Percentiles rank a stretch among this genome's conserved stretches.
Evolutionary conservation across 2,797 vertebrate genomes (phyloP).

Genomic region (Pantherophis vulpinus): DNA sequence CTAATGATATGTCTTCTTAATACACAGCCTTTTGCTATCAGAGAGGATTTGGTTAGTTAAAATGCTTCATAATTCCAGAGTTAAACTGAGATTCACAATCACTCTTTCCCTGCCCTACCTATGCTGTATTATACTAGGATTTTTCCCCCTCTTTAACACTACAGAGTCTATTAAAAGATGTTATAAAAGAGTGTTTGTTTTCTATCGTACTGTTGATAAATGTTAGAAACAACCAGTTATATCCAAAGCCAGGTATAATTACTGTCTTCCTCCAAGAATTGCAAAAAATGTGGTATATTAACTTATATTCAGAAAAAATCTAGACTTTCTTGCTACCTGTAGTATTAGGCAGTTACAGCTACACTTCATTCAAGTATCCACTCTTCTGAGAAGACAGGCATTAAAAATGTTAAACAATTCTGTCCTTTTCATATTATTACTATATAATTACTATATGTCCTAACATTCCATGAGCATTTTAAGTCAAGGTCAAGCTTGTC

Average conservation of each 20-base stretch:
- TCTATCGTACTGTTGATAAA: neutral
- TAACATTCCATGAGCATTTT: neutral
- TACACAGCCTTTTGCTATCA: slow-evolving; percentile 30
- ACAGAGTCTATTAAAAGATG: neutral
- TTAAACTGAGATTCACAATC: neutral
- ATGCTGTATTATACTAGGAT: neutral
- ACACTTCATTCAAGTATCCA: neutral
- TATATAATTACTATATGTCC: neutral
- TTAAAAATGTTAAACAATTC: neutral
- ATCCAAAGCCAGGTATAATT: neutral
- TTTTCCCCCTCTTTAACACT: neutral
- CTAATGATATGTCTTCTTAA: slow-evolving; percentile 53
- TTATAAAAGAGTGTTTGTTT: neutral
- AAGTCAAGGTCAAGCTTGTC: neutral
- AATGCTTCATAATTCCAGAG: slow-evolving; percentile 19
- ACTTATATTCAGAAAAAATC: slow-evolving; percentile 15
- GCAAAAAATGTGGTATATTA: neutral
- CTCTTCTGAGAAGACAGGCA: neutral
- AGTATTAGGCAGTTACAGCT: neutral
- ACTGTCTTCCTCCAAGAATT: neutral
- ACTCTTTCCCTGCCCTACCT: neutral
- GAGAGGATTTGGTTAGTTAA: slow-evolving; percentile 26
- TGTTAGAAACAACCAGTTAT: slow-evolving; percentile 5
- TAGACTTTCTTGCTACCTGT: neutral
- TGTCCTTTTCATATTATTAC: neutral